phyloP scores from a whole-genome alignment of 2,797 vertebrate species.

The Muscicapa striata region DNA sequence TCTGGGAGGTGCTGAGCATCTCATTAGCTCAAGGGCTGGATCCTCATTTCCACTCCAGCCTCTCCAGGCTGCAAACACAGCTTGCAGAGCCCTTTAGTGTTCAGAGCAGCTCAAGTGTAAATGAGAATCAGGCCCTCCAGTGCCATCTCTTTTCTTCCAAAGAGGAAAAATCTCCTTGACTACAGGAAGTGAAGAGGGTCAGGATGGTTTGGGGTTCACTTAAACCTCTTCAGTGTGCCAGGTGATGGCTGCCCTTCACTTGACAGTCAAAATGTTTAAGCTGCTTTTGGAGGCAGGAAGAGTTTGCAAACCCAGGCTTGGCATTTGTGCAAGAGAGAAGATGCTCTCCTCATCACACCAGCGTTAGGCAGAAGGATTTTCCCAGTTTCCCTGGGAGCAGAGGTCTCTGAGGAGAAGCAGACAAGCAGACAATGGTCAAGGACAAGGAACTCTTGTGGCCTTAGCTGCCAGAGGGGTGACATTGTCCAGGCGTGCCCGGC shows the following conservation, averaged over 20 bases:
- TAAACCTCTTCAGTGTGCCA: accelerated
- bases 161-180: slow-evolving; percentile 39
- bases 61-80: not conserved
- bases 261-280: not conserved
- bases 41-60: slow-evolving; percentile 23
- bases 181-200: slow-evolving; percentile 32
- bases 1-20: not conserved
- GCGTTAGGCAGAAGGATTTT: not conserved
- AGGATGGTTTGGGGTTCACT: not conserved
- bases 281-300: not conserved
- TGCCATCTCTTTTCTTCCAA: slow-evolving; percentile 1
- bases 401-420: not conserved
- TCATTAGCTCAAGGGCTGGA: not conserved
- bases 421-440: accelerated
- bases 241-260: not conserved
- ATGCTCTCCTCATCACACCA: accelerated
- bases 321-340: accelerated
- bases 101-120: slow-evolving; percentile 42
- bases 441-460: not conserved
- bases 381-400: not conserved
- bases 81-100: slow-evolving; percentile 12
- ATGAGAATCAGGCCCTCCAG: slow-evolving; percentile 44
- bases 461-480: not conserved
- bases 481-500: not conserved
- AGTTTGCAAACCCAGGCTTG: not conserved